phyloP scores from a whole-genome alignment of 2,113 vertebrate genomes.

The Scatophagus argus region DNA sequence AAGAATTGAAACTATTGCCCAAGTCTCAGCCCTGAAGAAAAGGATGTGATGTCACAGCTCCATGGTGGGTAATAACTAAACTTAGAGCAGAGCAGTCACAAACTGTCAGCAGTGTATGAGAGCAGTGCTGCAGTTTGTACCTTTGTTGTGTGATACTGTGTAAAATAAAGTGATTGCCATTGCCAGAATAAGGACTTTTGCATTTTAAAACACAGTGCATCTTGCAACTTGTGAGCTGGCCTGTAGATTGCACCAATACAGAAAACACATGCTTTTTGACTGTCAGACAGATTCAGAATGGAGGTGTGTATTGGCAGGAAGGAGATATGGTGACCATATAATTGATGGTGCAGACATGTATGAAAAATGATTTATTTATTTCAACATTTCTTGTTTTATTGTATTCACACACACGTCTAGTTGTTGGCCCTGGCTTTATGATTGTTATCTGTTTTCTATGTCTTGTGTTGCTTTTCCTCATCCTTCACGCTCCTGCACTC shows the following conservation, averaged over 20 bases:
- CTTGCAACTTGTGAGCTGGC: background rate
- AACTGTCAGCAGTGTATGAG: background rate
- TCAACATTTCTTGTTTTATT: background rate
- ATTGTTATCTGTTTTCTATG: too few species aligned
- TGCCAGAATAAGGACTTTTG: background rate
- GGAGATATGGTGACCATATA: background rate
- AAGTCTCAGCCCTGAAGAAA: background rate
- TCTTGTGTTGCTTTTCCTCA: background rate
- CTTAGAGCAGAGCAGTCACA: background rate
- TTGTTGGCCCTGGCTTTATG: background rate
- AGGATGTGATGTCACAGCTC: background rate
- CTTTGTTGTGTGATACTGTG: too few species aligned
- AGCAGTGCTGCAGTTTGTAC: background rate
- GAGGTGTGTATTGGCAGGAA: too few species aligned
- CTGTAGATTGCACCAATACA: background rate
- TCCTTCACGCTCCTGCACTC: background rate
- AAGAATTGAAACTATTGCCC: background rate
- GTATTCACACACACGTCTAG: background rate
- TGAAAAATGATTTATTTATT: background rate
- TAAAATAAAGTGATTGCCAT: background rate
- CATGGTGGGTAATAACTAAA: background rate
- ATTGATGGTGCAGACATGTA: too few species aligned
- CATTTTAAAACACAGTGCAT: background rate
- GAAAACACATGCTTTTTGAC: too few species aligned
- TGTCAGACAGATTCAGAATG: too few species aligned